Evolutionary conservation across 2,113 vertebrate species (phyloP).

Genomic region (Prionailurus viverrinus): DNA sequence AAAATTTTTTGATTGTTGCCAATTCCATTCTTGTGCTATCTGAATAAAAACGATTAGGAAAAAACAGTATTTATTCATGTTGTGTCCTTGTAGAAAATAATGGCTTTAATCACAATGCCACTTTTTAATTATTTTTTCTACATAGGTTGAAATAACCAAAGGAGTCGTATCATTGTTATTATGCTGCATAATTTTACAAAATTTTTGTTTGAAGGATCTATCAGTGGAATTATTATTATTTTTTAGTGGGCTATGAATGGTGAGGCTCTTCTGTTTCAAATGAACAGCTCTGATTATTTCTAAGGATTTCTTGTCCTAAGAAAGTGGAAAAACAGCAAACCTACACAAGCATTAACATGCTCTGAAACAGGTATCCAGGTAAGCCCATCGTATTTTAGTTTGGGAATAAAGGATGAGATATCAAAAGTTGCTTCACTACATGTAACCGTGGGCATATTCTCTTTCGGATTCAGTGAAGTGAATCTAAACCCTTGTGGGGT

Average conservation of each 20-base stretch:
- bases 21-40: slow-evolving; percentile 37
- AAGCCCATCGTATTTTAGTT: background rate
- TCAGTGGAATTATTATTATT: background rate
- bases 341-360: background rate
- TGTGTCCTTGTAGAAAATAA: background rate
- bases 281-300: background rate
- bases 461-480: background rate
- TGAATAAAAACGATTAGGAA: slow-evolving; percentile 3
- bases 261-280: slow-evolving; percentile 4
- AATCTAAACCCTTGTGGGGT: background rate
- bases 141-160: background rate
- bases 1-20: background rate
- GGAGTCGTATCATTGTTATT: background rate
- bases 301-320: background rate
- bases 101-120: background rate
- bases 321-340: background rate
- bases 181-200: slow-evolving; percentile 5
- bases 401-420: background rate
- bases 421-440: background rate
- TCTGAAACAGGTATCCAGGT: background rate
- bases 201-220: background rate
- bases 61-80: background rate
- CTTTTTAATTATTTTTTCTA: slow-evolving; percentile 19
- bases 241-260: background rate
- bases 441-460: background rate